These are phyloP conservation scores for Bucco capensis DNA, from an alignment of 2,113 vertebrate species.

Conservation along the genomic window DNA sequence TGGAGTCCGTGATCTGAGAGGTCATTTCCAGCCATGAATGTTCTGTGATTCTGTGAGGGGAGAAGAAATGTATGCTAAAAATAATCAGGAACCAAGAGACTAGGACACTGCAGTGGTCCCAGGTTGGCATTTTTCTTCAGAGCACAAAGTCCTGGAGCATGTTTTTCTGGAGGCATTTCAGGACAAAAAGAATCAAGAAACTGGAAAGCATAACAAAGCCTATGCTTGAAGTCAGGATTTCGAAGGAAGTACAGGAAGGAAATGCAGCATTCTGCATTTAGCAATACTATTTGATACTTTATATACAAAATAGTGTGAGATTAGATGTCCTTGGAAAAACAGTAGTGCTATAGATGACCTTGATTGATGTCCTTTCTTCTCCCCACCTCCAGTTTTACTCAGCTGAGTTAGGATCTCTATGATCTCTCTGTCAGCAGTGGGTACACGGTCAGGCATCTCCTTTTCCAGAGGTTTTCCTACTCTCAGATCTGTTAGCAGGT, in stretches of 20 bases:
- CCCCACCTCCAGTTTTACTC: not conserved
- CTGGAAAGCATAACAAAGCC: not conserved
- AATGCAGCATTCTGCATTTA: not conserved
- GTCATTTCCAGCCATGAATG: too few relatives aligned
- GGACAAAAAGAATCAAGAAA: not conserved
- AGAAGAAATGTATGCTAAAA: not conserved
- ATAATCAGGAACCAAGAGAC: not conserved
- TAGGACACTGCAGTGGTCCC: not conserved
- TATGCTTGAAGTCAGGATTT: not conserved
- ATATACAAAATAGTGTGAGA: accelerated
- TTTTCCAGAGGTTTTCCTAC: not conserved
- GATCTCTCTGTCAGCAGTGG: not conserved
- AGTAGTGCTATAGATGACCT: not conserved
- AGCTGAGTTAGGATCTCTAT: accelerated
- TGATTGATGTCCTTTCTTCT: not conserved
- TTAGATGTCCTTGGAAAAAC: not conserved
- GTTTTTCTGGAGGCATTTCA: not conserved
- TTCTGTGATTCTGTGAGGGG: too few relatives aligned
- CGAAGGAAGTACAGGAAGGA: not conserved
- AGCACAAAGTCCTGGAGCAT: not conserved
- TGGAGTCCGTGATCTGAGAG: too few relatives aligned
- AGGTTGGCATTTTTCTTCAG: not conserved
- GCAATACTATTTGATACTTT: not conserved
- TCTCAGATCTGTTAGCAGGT: not conserved
- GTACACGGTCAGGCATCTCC: accelerated